A percentile compares a stretch with the other conserved stretches of the same genome.
These are phyloP conservation scores for Cataglyphis hispanica DNA, from an alignment of 1,140 invertebrate species.

Conservation along the genomic window DNA sequence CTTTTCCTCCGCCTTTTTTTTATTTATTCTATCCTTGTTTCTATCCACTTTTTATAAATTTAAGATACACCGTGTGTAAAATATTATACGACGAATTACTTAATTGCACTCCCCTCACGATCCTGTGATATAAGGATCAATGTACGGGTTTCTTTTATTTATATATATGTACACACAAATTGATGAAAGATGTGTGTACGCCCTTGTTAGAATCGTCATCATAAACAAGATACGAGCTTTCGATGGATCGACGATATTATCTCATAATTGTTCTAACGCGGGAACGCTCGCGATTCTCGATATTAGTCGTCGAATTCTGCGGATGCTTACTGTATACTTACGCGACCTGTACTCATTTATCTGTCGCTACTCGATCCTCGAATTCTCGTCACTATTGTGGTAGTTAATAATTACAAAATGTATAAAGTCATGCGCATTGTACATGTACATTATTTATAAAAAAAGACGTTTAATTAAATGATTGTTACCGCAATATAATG, in stretches of 20 bases:
- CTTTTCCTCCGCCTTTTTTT: constrained; percentile 14
- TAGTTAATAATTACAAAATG: constrained; percentile 60
- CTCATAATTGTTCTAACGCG: neutral
- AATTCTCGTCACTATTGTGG: constrained; percentile 60
- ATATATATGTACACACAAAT: neutral
- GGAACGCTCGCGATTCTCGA: constrained; percentile 28
- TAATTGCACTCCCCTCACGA: constrained; percentile 20
- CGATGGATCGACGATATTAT: constrained; percentile 67
- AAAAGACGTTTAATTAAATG: constrained; percentile 83
- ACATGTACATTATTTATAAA: constrained; percentile 82
- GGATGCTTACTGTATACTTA: constrained; percentile 8
- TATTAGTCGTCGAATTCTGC: constrained; percentile 16
- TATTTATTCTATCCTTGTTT: constrained; percentile 27
- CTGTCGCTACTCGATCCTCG: constrained; percentile 68
- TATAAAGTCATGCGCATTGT: constrained; percentile 81
- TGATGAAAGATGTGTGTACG: neutral
- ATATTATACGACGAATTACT: constrained; percentile 44
- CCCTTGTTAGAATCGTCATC: constrained; percentile 52
- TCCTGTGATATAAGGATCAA: constrained; percentile 31
- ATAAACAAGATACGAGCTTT: constrained; percentile 64
- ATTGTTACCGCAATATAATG: constrained; percentile 82
- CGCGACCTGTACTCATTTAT: constrained; percentile 20
- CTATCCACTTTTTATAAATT: constrained; percentile 14
- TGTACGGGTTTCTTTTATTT: constrained; percentile 44
- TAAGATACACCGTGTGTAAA: constrained; percentile 39